Percentiles rank a stretch among this genome's conserved stretches.
phyloP scores from a whole-genome alignment of 2,797 vertebrate species.

The Cyprinodon diabolis region DNA sequence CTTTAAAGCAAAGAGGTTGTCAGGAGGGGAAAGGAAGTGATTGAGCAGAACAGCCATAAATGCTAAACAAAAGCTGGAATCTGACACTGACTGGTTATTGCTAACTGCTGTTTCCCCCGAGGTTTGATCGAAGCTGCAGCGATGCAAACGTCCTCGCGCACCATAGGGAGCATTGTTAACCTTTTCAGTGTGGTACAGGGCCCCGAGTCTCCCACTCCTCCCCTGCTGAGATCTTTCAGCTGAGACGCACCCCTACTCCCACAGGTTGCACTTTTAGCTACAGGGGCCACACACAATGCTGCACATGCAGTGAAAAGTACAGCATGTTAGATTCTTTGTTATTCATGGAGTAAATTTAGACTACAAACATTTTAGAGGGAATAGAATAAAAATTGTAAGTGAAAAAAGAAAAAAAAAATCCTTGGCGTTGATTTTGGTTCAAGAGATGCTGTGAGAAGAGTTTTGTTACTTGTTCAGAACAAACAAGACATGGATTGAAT shows the following conservation, averaged over 20 bases:
- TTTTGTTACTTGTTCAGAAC: constrained; percentile 67
- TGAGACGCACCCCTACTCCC: constrained; percentile 12
- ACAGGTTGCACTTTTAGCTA: constrained; percentile 31
- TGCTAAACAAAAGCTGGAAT: constrained; percentile 16
- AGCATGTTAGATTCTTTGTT: constrained; percentile 41
- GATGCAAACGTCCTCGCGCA: background rate
- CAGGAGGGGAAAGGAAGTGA: constrained; percentile 23
- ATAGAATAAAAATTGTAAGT: constrained; percentile 11
- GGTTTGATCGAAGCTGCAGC: constrained; percentile 26
- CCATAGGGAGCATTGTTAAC: constrained; percentile 41
- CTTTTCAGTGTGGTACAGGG: constrained; percentile 35
- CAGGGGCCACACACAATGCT: constrained; percentile 17
- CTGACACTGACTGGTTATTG: constrained; percentile 27
- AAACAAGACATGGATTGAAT: constrained; percentile 64
- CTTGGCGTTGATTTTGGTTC: constrained; percentile 49
- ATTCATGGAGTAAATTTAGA: constrained; percentile 36
- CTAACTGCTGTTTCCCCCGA: constrained; percentile 27
- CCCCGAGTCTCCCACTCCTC: constrained; percentile 10
- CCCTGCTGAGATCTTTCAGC: constrained; percentile 28
- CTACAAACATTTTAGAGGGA: constrained; percentile 6
- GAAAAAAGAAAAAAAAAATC: constrained; percentile 43
- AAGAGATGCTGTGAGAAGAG: constrained; percentile 39
- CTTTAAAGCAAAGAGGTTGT: constrained; percentile 24
- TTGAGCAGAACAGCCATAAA: background rate
- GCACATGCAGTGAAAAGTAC: constrained; percentile 4